A percentile compares a stretch with the other conserved stretches of the same genome.
Conservation (phyloP, 2,797 vertebrate species). For the Craterocephalus amniculus region DNA sequence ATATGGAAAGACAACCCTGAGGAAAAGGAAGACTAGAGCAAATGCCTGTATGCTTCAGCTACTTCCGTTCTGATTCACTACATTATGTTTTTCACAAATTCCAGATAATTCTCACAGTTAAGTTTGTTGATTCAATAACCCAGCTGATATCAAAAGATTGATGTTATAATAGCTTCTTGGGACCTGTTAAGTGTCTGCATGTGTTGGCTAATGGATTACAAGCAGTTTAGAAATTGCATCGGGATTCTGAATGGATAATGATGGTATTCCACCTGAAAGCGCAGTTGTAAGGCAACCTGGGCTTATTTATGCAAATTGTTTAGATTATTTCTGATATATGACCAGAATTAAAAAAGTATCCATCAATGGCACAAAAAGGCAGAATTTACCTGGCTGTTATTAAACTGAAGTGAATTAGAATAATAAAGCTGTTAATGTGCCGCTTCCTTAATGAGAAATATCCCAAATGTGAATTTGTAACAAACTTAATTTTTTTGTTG, state of each 20-base stretch:
- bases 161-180: not conserved
- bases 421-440: not conserved
- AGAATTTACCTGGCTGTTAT: not conserved
- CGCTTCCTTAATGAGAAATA: slow-evolving; percentile 3
- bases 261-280: not conserved
- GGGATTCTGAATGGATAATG: not conserved
- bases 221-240: not conserved
- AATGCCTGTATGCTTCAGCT: not conserved
- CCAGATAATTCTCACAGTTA: not conserved
- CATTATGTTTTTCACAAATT: not conserved
- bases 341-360: not conserved
- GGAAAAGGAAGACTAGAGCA: slow-evolving; percentile 68
- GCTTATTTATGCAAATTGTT: not conserved
- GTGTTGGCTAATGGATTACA: not conserved
- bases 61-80: not conserved
- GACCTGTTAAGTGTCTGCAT: not conserved
- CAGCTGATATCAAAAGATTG: not conserved
- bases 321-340: not conserved
- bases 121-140: not conserved
- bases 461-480: slow-evolving; percentile 15
- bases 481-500: not conserved
- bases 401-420: not conserved
- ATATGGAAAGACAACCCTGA: slow-evolving; percentile 91
- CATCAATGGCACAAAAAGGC: not conserved
- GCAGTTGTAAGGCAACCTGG: not conserved